Conservation (phyloP, 2,888 invertebrate species). For the Stenichneumon culpator region DNA sequence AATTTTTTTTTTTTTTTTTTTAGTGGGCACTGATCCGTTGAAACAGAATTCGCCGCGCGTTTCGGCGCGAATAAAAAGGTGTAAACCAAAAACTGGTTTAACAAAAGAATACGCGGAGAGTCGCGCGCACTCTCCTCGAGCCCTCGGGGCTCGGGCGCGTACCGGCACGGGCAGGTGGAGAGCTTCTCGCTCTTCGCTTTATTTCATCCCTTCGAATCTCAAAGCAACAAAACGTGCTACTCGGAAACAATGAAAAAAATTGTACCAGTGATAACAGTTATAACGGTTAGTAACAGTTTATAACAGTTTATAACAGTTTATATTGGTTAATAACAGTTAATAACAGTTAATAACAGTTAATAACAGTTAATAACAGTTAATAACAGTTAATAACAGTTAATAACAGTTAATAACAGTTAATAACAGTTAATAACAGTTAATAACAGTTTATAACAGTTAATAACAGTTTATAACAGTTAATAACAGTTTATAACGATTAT, state of each 20-base stretch:
- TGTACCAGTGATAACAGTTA: neutral
- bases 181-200: constrained; percentile 26
- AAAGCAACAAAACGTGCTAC: neutral
- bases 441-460: neutral
- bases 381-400: neutral
- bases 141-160: constrained; percentile 47
- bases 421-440: neutral
- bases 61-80: constrained; percentile 4
- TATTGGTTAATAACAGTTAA: neutral
- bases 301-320: too few relatives aligned
- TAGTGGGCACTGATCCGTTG: constrained; percentile 18
- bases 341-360: neutral
- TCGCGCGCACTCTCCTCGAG: constrained; percentile 34
- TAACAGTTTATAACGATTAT: neutral
- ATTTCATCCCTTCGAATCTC: constrained; percentile 9
- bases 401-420: neutral
- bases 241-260: neutral
- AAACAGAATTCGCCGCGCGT: constrained; percentile 32
- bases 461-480: too few relatives aligned
- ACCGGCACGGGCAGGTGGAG: constrained; percentile 55
- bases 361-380: neutral
- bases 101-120: constrained; percentile 52
- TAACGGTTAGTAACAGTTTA: neutral
- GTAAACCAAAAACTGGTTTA: constrained; percentile 63
- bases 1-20: constrained; percentile 19